Evolutionary conservation across 2,888 invertebrate species (phyloP).

Genomic region (Trisateles emortualis): DNA sequence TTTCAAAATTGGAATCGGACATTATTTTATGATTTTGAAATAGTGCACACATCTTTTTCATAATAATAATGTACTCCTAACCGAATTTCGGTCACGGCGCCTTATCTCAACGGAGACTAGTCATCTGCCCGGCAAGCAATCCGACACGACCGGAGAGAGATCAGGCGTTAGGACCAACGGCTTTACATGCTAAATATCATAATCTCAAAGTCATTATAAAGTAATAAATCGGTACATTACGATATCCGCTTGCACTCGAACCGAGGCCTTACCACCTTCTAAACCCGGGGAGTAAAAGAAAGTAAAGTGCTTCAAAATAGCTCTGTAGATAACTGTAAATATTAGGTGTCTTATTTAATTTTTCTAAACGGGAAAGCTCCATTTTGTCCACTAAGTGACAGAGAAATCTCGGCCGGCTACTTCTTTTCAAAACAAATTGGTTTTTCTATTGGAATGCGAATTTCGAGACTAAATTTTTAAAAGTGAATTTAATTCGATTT

Average conservation of each 20-base stretch:
- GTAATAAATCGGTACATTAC: no score
- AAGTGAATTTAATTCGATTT: slow-evolving; percentile 2
- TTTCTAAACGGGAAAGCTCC: slow-evolving; percentile 53
- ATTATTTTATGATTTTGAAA: no score
- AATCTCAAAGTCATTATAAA: no score
- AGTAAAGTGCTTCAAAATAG: slow-evolving; percentile 73
- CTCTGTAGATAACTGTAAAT: slow-evolving; percentile 67
- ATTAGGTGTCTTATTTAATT: slow-evolving; percentile 72
- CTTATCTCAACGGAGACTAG: no score
- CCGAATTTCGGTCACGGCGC: no score
- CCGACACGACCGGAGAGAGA: no score
- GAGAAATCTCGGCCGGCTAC: slow-evolving; percentile 21
- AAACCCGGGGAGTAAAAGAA: slow-evolving; percentile 54
- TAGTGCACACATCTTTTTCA: no score
- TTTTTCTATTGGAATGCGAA: slow-evolving; percentile 24
- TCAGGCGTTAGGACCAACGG: no score
- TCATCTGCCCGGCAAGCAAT: no score
- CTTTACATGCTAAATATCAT: no score
- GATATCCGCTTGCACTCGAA: slow-evolving; percentile 37
- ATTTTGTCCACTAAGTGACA: slow-evolving; percentile 42
- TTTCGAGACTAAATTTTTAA: slow-evolving; percentile 1
- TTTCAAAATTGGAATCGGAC: no score
- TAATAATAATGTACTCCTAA: no score
- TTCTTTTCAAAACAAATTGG: slow-evolving; percentile 34
- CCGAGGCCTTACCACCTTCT: slow-evolving; percentile 41